Evolutionary conservation across 2,888 invertebrate genomes (phyloP), one percentile per base, ranked within the genome.

Genomic region (Euproctis similis): DNA sequence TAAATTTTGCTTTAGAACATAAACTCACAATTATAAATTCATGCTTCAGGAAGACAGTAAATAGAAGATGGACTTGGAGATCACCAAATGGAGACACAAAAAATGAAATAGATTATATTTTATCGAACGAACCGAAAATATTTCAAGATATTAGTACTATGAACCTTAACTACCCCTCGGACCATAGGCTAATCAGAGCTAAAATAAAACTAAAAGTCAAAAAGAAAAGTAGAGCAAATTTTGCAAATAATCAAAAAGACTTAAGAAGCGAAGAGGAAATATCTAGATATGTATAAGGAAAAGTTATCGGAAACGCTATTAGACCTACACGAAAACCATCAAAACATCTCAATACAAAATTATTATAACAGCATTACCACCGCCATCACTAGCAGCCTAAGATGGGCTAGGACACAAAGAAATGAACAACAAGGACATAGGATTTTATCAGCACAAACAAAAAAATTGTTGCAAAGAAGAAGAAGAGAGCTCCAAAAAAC

Each of bases 331-430:
- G 12, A 23, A 5, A 23, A 23, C 11, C 3, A 12, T 5, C 7
- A 11, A 12, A 6, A 3, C 5, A 23, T 7, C 6, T 12, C 22
- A 12, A 7, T 23, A 7, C 22, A 23, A 23, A 12, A 4, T 7
- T 23, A 26, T 18, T 17, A 36, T 19, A 25, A 32, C 7, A 32
- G 30, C 14, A 12, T 36, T 25, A 23, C 28, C 12, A 27, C 21
- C 3, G 16, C 19, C 6, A 31, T 34, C 9, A 26, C 10, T 8
- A 8, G 12, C 1, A 20, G 26, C 26, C 12, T 24, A 21, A 23
- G n/a, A 5, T 9, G 14, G 29, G 26, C 14, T 19, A 16, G 12
- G 20, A 17, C 24, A 8, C 12, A 8, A 8, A 26, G 19, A 20
- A 12, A 26, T 8, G 6, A 9, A 20, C 9, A 33, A 10, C 32